phyloP scores from a whole-genome alignment of 1,140 invertebrate genomes.

The Spodoptera frugiperda region DNA sequence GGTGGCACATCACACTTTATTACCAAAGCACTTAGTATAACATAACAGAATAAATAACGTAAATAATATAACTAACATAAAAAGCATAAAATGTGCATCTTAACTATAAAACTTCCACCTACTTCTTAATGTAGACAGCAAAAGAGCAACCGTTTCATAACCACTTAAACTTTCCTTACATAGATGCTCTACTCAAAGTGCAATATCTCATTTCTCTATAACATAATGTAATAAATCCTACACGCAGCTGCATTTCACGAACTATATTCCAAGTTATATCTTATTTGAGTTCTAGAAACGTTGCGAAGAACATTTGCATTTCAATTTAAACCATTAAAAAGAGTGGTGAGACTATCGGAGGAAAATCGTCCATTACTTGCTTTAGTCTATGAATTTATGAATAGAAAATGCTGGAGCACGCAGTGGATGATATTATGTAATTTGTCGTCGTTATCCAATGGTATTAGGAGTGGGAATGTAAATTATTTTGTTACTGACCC shows the following conservation, averaged over 20 bases:
- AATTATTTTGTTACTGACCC: no score
- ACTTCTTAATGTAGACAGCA: no score
- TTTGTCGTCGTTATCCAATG: conserved; percentile 17
- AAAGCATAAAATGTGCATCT: no score
- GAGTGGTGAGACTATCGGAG: conserved; percentile 29
- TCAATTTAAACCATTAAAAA: conserved; percentile 45
- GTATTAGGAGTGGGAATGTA: neutral
- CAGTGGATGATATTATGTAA: conserved; percentile 21
- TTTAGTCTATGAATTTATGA: conserved; percentile 52
- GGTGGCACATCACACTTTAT: no score
- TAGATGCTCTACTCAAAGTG: neutral
- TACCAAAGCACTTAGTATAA: no score
- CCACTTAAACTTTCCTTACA: no score
- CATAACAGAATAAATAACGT: neutral
- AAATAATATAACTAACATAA: no score
- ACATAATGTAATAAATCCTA: neutral
- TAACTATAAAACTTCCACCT: no score
- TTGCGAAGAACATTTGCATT: conserved; percentile 26
- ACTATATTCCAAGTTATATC: conserved; percentile 10
- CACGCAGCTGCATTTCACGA: conserved; percentile 15
- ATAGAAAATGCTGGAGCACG: conserved; percentile 34
- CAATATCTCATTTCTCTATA: neutral
- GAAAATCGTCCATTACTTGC: conserved; percentile 41
- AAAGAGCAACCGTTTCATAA: neutral
- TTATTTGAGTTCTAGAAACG: conserved; percentile 25